Conservation (phyloP, 2,888 invertebrate genomes). For the Mechanitis messenoides region DNA sequence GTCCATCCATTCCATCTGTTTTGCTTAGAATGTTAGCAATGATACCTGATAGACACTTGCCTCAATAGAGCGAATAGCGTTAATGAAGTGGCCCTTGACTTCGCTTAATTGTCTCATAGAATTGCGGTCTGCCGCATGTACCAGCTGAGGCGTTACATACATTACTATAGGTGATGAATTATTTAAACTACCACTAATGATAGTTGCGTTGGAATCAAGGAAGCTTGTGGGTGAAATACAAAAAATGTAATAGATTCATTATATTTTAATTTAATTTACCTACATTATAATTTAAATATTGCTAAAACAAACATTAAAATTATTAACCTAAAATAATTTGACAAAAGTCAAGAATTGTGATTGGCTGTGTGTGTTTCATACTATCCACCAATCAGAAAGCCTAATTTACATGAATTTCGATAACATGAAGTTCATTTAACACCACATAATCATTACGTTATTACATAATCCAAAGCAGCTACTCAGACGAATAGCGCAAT, state of each 20-base stretch:
- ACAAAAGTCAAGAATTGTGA: too few species aligned
- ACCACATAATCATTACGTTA: not conserved
- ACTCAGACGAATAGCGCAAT: slow-evolving; percentile 6
- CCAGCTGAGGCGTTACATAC: slow-evolving; percentile 8
- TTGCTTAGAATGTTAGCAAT: not conserved
- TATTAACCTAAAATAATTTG: too few species aligned
- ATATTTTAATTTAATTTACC: too few species aligned
- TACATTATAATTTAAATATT: too few species aligned
- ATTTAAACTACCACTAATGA: not conserved
- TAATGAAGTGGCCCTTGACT: slow-evolving; percentile 13
- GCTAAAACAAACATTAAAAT: too few species aligned
- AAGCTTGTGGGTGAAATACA: not conserved
- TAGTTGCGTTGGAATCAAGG: not conserved
- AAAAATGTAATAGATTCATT: too few species aligned
- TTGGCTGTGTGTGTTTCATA: too few species aligned
- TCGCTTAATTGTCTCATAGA: slow-evolving; percentile 9
- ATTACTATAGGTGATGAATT: not conserved
- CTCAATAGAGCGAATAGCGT: slow-evolving; percentile 4
- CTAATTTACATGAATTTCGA: too few species aligned
- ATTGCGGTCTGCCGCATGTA: slow-evolving; percentile 14
- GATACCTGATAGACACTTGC: slow-evolving; percentile 6
- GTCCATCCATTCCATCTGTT: not conserved
- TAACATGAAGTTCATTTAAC: not conserved
- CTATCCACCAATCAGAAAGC: too few species aligned
- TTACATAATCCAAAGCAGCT: slow-evolving; percentile 2